Conservation (phyloP, 1,140 invertebrate species). For the Sinella curviseta region DNA sequence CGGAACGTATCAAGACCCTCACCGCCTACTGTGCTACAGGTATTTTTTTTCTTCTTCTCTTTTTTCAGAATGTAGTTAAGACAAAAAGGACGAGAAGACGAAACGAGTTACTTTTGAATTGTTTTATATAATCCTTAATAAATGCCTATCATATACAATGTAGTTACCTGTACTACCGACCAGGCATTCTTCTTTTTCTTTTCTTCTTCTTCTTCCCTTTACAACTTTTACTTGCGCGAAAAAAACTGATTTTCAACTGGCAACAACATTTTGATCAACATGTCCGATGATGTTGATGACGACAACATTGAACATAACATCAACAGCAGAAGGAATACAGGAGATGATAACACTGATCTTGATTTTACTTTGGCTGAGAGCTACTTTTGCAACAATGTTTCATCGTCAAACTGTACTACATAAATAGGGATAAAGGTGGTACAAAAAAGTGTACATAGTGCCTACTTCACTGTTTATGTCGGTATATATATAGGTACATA, state of each 20-base stretch:
- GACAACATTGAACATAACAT: neutral
- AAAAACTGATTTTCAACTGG: neutral
- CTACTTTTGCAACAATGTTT: neutral
- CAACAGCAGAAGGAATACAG: too few species aligned
- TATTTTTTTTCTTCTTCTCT: slow-evolving; percentile 51
- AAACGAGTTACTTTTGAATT: neutral
- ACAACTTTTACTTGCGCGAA: neutral
- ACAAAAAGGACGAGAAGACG: neutral
- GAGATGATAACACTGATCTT: neutral
- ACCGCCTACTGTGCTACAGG: slow-evolving; percentile 76
- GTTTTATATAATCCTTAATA: neutral
- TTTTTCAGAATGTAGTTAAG: too few species aligned
- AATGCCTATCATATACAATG: neutral
- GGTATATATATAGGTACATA: neutral
- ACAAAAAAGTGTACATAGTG: neutral
- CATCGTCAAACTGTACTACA: neutral
- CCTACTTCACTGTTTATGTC: too few species aligned
- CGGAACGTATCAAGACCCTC: slow-evolving; percentile 75
- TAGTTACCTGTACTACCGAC: neutral
- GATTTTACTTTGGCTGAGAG: neutral
- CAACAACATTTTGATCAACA: slow-evolving; percentile 17
- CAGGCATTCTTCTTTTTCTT: neutral
- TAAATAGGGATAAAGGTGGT: neutral
- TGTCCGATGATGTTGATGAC: neutral
- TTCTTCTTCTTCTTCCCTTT: slow-evolving; percentile 8